These are phyloP conservation scores for Apotomis turbidana DNA, from an alignment of 2,888 invertebrate species.

Conservation along the genomic window DNA sequence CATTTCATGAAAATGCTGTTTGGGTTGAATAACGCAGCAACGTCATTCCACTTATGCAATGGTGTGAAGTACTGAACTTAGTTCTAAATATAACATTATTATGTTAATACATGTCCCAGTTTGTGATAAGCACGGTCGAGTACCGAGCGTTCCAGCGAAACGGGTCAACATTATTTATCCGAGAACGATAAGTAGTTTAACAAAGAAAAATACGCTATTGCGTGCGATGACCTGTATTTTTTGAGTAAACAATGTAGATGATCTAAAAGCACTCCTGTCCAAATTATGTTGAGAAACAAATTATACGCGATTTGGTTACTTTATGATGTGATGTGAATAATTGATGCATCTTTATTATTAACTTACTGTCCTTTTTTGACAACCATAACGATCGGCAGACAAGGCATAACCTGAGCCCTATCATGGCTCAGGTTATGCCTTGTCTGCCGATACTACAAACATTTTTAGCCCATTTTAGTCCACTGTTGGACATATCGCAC, in stretches of 20 bases:
- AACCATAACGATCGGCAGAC: too few species aligned
- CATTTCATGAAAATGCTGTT: not conserved
- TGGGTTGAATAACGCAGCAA: not conserved
- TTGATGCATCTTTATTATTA: too few species aligned
- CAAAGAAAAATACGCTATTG: not conserved
- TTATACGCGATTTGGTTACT: too few species aligned
- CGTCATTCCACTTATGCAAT: not conserved
- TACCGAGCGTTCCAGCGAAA: conserved; percentile 23
- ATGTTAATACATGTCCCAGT: conserved; percentile 38
- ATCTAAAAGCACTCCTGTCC: too few species aligned
- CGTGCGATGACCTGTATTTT: not conserved
- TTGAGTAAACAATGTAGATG: not conserved
- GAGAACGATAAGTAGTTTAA: conserved; percentile 9
- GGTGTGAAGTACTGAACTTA: not conserved
- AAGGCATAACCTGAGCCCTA: too few species aligned
- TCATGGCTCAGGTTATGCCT: too few species aligned
- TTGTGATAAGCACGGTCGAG: conserved; percentile 27
- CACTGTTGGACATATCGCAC: too few species aligned
- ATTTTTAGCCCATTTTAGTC: too few species aligned
- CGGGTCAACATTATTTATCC: conserved; percentile 29
- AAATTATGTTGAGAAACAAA: too few species aligned
- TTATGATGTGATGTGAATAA: too few species aligned
- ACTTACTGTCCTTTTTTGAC: too few species aligned
- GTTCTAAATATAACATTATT: conserved; percentile 35
- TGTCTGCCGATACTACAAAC: too few species aligned